Base-by-base conservation (phyloP, 2,797 vertebrate species). In the Morus bassanus region DNA sequence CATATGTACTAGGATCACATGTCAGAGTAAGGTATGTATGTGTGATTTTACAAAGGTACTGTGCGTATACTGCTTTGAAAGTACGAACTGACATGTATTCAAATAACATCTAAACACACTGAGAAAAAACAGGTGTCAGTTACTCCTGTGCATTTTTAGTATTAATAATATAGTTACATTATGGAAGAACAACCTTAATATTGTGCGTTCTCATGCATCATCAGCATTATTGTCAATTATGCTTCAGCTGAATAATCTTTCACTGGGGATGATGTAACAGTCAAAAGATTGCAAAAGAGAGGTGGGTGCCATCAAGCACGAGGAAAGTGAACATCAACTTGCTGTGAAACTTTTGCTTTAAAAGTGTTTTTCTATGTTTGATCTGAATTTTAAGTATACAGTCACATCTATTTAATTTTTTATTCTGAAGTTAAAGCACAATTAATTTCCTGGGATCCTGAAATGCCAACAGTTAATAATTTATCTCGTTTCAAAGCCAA, bases 221-320 rank as follows among this genome's bases (percentile, higher is more conserved):
- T 85, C 90, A 96, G 83, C 73, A 73, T 73, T 89, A 45, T 30
- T 77, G 43, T 70, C 89, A 89, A 31, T 88, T 85, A 61, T n/a
- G 12, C 33, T 85, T 25, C 74, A 91, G 80, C 61, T 92, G 90
- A 94, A 82, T 81, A 92, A 78, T 89, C 80, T 73, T 92, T 73
- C 56, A 43, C 85, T 61, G 65, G 13, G 41, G 50, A 27, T 96
- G 95, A 73, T 84, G 88, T 54, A 89, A 92, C 27, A 92, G 68
- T 12, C 60, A 68, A 70, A 80, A 65, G 27, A 13, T 88, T 95
- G 80, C 76, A 60, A 60, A 74, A 93, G 84, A 89, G 56, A 28
- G 3, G 14, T 25, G 30, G 79, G 75, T 48, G 74, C 77, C 64
- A n/a, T 22, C 19, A 13, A 33, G n/a, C 31, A 67, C 50, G 39